phyloP scores from a whole-genome alignment of 92 coral and sea anemone genomes.

The Chrysogorgia sp. region DNA sequence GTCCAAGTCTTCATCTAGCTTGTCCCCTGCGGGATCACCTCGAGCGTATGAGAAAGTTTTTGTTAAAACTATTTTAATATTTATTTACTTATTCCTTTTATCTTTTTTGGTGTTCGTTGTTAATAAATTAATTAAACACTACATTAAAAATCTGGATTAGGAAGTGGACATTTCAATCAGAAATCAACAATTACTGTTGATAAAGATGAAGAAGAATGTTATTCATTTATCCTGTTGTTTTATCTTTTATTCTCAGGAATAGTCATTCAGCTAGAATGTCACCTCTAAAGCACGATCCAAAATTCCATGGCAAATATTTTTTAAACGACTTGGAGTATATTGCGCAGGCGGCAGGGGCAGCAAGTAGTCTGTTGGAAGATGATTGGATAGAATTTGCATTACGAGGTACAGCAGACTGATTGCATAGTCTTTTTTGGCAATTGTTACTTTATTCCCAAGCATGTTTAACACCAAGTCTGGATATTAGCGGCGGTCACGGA shows the following conservation, averaged over 20 bases:
- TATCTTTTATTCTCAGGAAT: conserved; percentile 2
- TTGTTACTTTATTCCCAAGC: no score
- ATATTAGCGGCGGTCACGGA: no score
- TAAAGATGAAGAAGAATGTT: background rate
- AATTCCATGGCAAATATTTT: conserved; percentile 35
- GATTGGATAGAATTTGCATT: conserved; percentile 31
- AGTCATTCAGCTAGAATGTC: conserved; percentile 22
- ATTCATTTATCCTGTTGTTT: background rate
- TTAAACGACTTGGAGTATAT: conserved; percentile 34
- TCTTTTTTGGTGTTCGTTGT: no score
- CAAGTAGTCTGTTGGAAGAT: conserved; percentile 19
- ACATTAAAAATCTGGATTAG: no score
- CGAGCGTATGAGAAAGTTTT: conserved; percentile 72
- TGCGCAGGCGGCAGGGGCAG: conserved; percentile 28
- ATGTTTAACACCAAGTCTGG: no score
- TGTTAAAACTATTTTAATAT: background rate
- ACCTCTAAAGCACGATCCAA: conserved; percentile 34
- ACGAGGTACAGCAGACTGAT: conserved; percentile 84
- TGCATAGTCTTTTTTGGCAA: no score
- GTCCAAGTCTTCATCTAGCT: conserved; percentile 95
- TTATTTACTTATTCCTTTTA: no score
- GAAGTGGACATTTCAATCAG: background rate
- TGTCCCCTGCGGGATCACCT: conserved; percentile 97
- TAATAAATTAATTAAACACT: no score
- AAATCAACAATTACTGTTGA: no score